Evolutionary conservation across 2,113 vertebrate genomes (phyloP), one percentile per base, ranked within the genome.

Genomic region (Seriola rivoliana): DNA sequence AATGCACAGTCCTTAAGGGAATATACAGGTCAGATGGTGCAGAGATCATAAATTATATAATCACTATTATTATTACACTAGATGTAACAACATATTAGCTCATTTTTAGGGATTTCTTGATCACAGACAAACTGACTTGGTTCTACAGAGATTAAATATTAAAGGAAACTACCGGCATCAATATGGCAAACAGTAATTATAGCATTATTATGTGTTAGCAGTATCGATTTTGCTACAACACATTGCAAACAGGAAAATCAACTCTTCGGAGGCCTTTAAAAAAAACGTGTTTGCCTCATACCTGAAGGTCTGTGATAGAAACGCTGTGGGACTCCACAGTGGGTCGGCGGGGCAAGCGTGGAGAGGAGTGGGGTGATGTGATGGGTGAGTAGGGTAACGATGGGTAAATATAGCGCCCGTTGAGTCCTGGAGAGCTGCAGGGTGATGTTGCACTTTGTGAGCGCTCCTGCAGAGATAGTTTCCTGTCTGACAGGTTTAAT

Each of bases 251-350:
- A 40, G 6, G 14, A 36, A 55, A 25, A 46, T 75, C 8, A 34
- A 34, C 74, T 59, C 13, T 8, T 36, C 1, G 34, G 21, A 63
- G 9, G 13, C 44, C 5, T 52, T 54, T 8, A 36, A 23, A 36
- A 38, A 34, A 58, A n/a, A 0, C 1, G n/a, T 48, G 16, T 29
- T 23, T 38, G 2, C 11, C 11, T 50, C 16, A 58, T 94, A 98
- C 98, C 97, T 99, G 97, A 75, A 99, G 91, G 59, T 99, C 98
- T 0, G 96, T 99, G 95, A 99, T 99, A 73, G 98, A 99, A 68
- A 99, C 98, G 0, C 97, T 95, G 94, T 98, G 97, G 0, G 98
- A 99, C 90, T 99, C 98, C 85, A 99, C 97, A 0, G 98, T 99
- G 0, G 97, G 98, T 59, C 97, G 87, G 59, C 98, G 97, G 0